Base-by-base conservation (phyloP, 2,797 vertebrate species). In the Pachyuromys duprasi region DNA sequence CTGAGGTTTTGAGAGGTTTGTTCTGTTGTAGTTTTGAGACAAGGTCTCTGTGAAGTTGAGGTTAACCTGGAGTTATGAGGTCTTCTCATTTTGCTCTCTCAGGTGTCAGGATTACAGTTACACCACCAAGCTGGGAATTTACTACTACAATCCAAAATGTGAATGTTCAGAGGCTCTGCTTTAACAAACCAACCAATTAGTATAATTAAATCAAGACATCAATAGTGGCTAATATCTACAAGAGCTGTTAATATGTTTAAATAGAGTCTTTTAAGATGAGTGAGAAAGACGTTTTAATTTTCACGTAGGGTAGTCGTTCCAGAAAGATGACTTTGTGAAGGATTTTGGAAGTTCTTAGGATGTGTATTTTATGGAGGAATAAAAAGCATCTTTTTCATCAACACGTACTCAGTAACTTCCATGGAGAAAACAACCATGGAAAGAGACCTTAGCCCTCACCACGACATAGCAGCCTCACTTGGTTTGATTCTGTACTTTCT, bases 181-280 rank as follows among this genome's bases (percentile, higher is more conserved):
- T 8, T 62, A 93, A 93, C 86, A 86, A 65, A 79, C 31, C 57
- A 74, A 79, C 39, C 17, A 62, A 15, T 39, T 60, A 3, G 26
- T 81, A 39, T 65, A 76, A 57, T 84, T 60, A 84, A 88, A 17
- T 55, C 36, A 84, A 65, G 67, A 72, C n/a, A 86, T 55, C 84
- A 39, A 69, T 45, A 81, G 14, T 74, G 69, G 63, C 33, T 72
- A 81, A 24, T 12, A 62, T 70, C 22, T 15, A 60, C 70, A 76
- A 39, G 55, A 79, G 2, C 13, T 2, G 33, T 83, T 78, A 86
- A 24, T 89, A 42, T 83, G 28, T 45, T 89, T 87, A 33, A 86
- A 65, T 14, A 5, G 7, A 70, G 26, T 15, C 65, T 26, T 80
- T 84, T 83, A 42, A 67, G 22, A 55, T 87, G 28, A 31, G 55